Evolutionary conservation across 2,797 vertebrate genomes (phyloP).

Genomic region (Melanogrammus aeglefinus): DNA sequence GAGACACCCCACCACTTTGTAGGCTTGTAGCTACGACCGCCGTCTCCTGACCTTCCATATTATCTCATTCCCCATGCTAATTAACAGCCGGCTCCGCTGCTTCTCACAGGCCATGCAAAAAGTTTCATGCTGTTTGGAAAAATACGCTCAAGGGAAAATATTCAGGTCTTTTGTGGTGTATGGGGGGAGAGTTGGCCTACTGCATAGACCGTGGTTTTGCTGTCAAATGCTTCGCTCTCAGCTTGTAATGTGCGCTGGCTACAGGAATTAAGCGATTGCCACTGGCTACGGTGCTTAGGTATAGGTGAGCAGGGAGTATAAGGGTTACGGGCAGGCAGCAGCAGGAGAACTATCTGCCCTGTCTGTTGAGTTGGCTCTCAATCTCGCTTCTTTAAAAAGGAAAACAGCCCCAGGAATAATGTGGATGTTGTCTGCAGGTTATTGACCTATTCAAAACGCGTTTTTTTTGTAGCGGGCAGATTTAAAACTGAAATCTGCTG

Average conservation of each 20-base stretch:
- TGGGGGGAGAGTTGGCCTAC: background rate
- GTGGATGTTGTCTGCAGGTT: background rate
- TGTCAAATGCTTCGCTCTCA: background rate
- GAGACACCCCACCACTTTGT: background rate
- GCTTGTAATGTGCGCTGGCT: background rate
- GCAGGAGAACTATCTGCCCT: background rate
- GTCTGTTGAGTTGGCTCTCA: background rate
- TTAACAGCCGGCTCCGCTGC: background rate
- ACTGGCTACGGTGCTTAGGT: background rate
- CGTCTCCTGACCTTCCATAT: background rate
- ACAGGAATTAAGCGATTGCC: background rate
- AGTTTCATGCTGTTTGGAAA: background rate
- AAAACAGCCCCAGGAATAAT: background rate
- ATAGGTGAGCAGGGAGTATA: background rate
- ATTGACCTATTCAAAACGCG: background rate
- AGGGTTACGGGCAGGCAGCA: background rate
- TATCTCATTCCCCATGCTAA: background rate
- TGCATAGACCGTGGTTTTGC: background rate
- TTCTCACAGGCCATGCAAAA: background rate
- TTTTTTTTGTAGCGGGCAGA: background rate
- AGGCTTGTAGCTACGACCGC: background rate
- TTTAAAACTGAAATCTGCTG: background rate
- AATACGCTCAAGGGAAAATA: background rate
- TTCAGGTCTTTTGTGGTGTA: background rate
- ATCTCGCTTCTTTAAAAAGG: background rate